These are phyloP conservation scores for Selene dorsalis DNA, from an alignment of 2,797 vertebrate species.

Conservation along the genomic window DNA sequence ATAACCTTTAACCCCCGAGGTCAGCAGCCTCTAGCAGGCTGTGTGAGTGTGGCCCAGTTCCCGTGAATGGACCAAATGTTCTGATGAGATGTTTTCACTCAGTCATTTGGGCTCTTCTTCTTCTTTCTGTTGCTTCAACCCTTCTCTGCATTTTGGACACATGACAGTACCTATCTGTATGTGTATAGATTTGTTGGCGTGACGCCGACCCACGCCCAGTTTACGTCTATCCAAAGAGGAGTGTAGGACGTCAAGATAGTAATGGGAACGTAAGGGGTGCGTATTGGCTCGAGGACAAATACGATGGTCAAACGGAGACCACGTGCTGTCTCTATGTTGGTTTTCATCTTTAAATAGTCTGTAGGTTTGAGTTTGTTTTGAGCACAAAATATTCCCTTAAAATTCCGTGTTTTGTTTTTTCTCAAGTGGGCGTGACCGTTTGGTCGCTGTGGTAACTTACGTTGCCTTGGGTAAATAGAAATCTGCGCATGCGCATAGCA, in stretches of 20 bases:
- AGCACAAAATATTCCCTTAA: not conserved
- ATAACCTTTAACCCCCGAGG: constrained; percentile 9
- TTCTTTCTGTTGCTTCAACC: not conserved
- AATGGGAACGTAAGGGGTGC: not conserved
- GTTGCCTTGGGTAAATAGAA: not conserved
- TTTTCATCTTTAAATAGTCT: not conserved
- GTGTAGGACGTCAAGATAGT: constrained; percentile 31
- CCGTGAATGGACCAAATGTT: not conserved
- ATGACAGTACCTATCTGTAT: constrained; percentile 32
- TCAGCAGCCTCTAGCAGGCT: constrained; percentile 26
- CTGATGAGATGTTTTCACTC: not conserved
- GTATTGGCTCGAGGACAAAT: not conserved
- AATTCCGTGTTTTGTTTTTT: not conserved
- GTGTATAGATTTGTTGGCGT: constrained; percentile 41
- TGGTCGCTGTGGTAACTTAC: constrained; percentile 43
- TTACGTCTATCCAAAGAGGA: constrained; percentile 41
- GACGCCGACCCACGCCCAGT: constrained; percentile 65
- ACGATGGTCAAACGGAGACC: not conserved
- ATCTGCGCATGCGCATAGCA: constrained; percentile 32
- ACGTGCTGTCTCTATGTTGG: too few species aligned
- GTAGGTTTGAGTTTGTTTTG: not conserved
- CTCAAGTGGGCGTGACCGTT: not conserved
- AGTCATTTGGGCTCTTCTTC: too few species aligned
- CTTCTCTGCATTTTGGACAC: constrained; percentile 13
- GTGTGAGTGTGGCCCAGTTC: constrained; percentile 13